Evolutionary conservation across 2,888 invertebrate species (phyloP).

Genomic region (Crematogaster levior): DNA sequence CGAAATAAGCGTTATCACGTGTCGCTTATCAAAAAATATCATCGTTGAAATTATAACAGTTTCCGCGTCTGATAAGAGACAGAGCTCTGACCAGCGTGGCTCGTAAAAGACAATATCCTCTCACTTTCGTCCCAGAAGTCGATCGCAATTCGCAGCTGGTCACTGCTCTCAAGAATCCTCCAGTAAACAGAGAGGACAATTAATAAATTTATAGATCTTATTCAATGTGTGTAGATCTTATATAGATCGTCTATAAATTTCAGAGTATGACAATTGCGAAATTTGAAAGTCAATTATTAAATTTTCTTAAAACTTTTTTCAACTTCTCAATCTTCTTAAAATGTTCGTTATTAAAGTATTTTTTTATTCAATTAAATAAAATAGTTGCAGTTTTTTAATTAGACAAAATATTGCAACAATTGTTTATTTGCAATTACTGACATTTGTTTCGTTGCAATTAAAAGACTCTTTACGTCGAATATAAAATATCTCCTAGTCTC

Average conservation of each 20-base stretch:
- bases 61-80: constrained; percentile 5
- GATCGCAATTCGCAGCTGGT: constrained; percentile 11
- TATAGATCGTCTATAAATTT: no score
- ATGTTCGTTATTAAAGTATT: background rate
- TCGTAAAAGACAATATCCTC: constrained; percentile 28
- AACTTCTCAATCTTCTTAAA: background rate
- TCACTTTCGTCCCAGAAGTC: constrained; percentile 22
- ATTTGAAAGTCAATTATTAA: background rate
- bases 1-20: background rate
- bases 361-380: background rate
- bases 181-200: background rate
- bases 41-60: constrained; percentile 25
- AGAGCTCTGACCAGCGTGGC: background rate
- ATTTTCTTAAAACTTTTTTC: background rate
- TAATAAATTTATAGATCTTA: background rate
- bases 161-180: background rate
- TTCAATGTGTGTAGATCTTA: no score
- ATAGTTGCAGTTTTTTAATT: background rate
- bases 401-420: background rate
- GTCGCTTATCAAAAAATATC: constrained; percentile 12
- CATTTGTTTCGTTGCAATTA: background rate
- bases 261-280: background rate
- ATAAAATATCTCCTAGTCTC: background rate
- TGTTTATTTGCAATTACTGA: background rate
- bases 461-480: background rate